These are phyloP conservation scores for Drosophila rhopaloa DNA, from an alignment of 1,140 invertebrate species.

Conservation along the genomic window DNA sequence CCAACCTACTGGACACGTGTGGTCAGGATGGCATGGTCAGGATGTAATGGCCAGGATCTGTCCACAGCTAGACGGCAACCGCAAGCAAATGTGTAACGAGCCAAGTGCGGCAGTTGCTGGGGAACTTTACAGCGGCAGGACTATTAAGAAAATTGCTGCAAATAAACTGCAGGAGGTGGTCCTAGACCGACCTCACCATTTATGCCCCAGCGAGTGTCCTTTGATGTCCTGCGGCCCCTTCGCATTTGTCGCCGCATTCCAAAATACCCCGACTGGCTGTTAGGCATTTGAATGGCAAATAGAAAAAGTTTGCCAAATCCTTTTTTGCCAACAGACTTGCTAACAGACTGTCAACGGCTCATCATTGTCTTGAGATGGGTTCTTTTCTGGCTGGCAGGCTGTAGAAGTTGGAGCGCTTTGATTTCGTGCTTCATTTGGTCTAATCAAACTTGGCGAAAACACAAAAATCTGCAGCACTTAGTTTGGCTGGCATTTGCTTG, in stretches of 20 bases:
- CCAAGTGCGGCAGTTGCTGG: slow-evolving; percentile 26
- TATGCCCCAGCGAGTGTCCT: slow-evolving; percentile 1
- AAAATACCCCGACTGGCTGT: slow-evolving; percentile 7
- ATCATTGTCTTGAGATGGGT: slow-evolving; percentile 67
- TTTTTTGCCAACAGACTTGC: slow-evolving; percentile 40
- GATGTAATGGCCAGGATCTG: slow-evolving; percentile 39
- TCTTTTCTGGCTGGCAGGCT: neutral
- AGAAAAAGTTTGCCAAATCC: slow-evolving; percentile 67
- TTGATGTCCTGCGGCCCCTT: slow-evolving; percentile 47
- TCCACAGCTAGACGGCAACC: slow-evolving; percentile 22
- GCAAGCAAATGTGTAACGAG: slow-evolving; percentile 45
- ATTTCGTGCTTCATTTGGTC: slow-evolving; percentile 79
- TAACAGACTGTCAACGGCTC: slow-evolving; percentile 69
- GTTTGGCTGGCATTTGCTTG: slow-evolving; percentile 67
- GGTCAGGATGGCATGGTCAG: slow-evolving; percentile 15
- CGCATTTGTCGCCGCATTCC: slow-evolving; percentile 15
- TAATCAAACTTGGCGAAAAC: slow-evolving; percentile 65
- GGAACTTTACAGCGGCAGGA: slow-evolving; percentile 49
- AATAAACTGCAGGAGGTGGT: slow-evolving; percentile 59
- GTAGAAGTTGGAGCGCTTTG: slow-evolving; percentile 49
- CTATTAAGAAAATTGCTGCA: slow-evolving; percentile 75
- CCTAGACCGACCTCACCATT: slow-evolving; percentile 8
- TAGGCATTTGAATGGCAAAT: slow-evolving; percentile 72
- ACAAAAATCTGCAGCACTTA: slow-evolving; percentile 54
- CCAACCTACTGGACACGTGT: slow-evolving; percentile 30